These are phyloP conservation scores for Phylloscopus collybita DNA, from an alignment of 2,797 vertebrate genomes.

Conservation along the genomic window DNA sequence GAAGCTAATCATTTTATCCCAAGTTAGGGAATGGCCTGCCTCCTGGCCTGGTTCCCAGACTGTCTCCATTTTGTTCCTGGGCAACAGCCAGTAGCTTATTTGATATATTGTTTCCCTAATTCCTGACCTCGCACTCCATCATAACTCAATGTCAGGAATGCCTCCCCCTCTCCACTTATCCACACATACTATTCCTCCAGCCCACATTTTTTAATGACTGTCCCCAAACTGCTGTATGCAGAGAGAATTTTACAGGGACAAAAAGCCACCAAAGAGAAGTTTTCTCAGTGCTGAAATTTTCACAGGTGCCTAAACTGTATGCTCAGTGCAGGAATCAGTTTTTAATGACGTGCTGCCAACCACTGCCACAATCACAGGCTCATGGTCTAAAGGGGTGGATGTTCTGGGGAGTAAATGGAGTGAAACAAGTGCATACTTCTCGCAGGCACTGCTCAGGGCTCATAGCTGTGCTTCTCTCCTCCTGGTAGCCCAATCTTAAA, in stretches of 20 bases:
- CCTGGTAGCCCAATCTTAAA: constrained; percentile 87
- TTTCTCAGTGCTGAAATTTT: neutral
- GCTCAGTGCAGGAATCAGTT: neutral
- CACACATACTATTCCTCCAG: neutral
- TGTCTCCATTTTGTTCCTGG: constrained; percentile 66
- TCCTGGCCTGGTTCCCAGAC: constrained; percentile 51
- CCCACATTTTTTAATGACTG: neutral
- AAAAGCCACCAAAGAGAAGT: neutral
- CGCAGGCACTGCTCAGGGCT: neutral
- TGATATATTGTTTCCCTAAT: constrained; percentile 59
- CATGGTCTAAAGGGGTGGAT: neutral
- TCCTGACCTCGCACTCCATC: neutral
- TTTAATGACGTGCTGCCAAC: neutral
- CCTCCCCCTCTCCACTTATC: neutral
- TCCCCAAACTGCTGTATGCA: neutral
- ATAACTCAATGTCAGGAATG: constrained; percentile 13
- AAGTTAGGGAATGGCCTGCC: neutral
- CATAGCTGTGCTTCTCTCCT: constrained; percentile 5
- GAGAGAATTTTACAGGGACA: neutral
- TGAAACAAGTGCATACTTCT: fast-evolving
- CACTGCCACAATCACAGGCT: neutral
- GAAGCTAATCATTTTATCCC: constrained; percentile 51
- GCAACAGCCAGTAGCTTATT: constrained; percentile 47
- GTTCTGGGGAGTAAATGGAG: neutral
- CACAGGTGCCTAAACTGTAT: neutral